These are phyloP conservation scores for Andricus grossulariae DNA, from an alignment of 1,140 invertebrate genomes.

Conservation along the genomic window DNA sequence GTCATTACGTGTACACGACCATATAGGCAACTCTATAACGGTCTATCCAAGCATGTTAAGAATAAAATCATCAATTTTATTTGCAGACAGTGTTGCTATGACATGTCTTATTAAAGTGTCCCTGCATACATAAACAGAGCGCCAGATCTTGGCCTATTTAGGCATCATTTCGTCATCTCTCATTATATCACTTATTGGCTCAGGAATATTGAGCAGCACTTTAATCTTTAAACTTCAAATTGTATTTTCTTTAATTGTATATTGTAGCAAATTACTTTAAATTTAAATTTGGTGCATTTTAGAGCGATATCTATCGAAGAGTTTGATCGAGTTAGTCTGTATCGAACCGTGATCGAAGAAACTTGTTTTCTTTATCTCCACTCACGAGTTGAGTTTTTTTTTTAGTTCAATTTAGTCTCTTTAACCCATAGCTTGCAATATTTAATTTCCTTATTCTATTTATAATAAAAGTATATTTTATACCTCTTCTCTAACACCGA, in stretches of 20 bases:
- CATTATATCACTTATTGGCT: background rate
- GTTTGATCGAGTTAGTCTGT: no score
- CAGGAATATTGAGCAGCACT: background rate
- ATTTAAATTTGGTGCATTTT: no score
- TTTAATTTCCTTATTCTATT: no score
- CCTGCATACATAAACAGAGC: background rate
- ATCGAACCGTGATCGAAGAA: no score
- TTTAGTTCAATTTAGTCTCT: no score
- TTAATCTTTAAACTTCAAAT: background rate
- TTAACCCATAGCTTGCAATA: no score
- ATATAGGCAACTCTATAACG: slow-evolving; percentile 5
- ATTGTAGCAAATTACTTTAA: no score
- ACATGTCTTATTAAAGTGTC: slow-evolving; percentile 11
- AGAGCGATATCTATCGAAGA: no score
- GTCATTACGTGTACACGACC: slow-evolving; percentile 2
- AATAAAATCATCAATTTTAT: slow-evolving; percentile 25
- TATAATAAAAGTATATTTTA: no score
- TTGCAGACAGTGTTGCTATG: slow-evolving; percentile 2
- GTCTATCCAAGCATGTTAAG: slow-evolving; percentile 1
- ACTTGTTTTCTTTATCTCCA: no score
- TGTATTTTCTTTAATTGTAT: background rate
- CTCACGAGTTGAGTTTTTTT: no score
- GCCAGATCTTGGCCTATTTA: slow-evolving; percentile 6
- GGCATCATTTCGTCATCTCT: background rate
- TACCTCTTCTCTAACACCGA: no score